Evolutionary conservation across 2,888 invertebrate species (phyloP).

Genomic region (Amphipoea lucens): DNA sequence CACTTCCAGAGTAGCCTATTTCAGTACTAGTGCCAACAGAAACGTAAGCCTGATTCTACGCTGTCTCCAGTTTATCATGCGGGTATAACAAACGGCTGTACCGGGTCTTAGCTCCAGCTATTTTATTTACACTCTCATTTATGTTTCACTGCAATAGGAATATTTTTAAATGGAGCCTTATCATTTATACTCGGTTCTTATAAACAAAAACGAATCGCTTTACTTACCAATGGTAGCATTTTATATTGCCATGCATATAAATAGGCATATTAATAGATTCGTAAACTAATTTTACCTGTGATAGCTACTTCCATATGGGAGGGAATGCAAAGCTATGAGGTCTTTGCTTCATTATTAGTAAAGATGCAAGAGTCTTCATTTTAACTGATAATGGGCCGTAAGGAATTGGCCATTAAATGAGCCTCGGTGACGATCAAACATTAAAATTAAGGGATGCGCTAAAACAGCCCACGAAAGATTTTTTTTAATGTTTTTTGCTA

Average conservation of each 20-base stretch:
- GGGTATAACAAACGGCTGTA: conserved; percentile 38
- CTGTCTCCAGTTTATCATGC: conserved; percentile 48
- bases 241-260: neutral
- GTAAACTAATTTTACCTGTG: neutral
- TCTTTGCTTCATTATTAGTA: too few relatives aligned
- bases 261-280: neutral
- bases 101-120: conserved; percentile 25
- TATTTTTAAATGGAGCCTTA: neutral
- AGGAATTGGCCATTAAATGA: neutral
- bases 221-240: neutral
- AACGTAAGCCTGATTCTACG: conserved; percentile 39
- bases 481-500: neutral
- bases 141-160: conserved; percentile 5
- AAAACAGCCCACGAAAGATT: neutral
- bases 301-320: neutral
- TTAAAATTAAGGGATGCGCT: neutral
- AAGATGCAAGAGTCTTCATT: too few relatives aligned
- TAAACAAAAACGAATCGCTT: neutral
- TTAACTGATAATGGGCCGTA: neutral
- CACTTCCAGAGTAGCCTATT: conserved; percentile 22
- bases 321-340: neutral
- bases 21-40: conserved; percentile 42
- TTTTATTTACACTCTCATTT: conserved; percentile 36
- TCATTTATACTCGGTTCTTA: neutral
- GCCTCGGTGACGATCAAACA: neutral